Base-by-base conservation (phyloP, 1,140 invertebrate species). In the Eubasilissa regina region DNA sequence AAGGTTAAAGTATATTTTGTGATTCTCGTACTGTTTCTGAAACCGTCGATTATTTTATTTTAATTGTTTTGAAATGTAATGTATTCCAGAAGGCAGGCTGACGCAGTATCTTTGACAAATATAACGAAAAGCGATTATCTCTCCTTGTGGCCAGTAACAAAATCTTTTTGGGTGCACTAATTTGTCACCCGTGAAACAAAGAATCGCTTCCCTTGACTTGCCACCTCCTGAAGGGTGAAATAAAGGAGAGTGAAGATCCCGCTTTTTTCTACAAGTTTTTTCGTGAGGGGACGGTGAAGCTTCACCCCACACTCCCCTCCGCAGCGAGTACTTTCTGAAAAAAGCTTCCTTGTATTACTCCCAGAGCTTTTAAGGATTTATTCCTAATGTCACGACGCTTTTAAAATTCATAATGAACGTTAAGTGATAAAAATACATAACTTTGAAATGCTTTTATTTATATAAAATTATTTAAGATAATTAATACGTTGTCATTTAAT, bases 291-390 rank as follows among this genome's bases (percentile, higher is more conserved):
- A 51, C 43, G 60, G 68, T 8, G 47, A 35, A 35, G 25, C 19
- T 13, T 25, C 47, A 48, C 64, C 0, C 75, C 62, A 45, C 3
- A 35, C 43, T 47, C 73, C 56, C 73, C 53, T 21, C 73, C 56
- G 15, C 15, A 58, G 19, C 73, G n/a, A 68, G 64, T 68, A 68
- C 64, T 68, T 68, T 68, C 19, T 56, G 62, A 70, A 70, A 77
- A 77, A 77, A 68, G 60, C 75, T 77, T 66, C 75, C 75, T 53
- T 55, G 48, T 68, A 77, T 77, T 77, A 48, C 75, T 77, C 75
- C 60, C 75, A 77, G 75, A 68, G 75, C 60, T 77, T 77, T 66
- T 77, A 68, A 68, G 75, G 64, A 77, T 77, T 77, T 77, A 77
- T 68, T 77, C 47, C 44, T 66, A 77, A 68, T 66, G 75, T 77